A percentile compares a stretch with the other conserved stretches of the same genome.
These are phyloP conservation scores for Eurytoma adleriae DNA, from an alignment of 2,888 invertebrate genomes.

Conservation along the genomic window DNA sequence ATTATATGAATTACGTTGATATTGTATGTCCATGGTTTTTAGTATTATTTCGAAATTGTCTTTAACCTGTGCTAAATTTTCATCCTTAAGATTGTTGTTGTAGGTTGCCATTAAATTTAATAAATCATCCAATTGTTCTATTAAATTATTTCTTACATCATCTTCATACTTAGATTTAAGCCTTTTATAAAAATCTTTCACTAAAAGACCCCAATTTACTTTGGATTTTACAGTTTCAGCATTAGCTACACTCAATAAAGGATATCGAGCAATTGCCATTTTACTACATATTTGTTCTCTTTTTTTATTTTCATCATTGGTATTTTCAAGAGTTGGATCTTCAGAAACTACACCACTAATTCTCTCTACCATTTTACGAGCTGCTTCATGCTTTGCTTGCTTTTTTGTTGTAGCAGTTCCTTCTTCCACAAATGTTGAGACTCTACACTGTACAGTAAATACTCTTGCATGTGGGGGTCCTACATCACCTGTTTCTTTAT, in stretches of 20 bases:
- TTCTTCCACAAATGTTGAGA: conserved; percentile 78
- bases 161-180: conserved; percentile 59
- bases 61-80: conserved; percentile 38
- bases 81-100: conserved; percentile 1
- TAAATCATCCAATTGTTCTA: conserved; percentile 52
- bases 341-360: conserved; percentile 64
- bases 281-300: conserved; percentile 39
- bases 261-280: conserved; percentile 57
- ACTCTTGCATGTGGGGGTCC: conserved; percentile 83
- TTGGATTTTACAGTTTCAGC: conserved; percentile 57
- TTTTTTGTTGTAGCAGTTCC: conserved; percentile 82
- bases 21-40: conserved; percentile 56
- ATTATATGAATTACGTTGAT: background rate
- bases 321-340: conserved; percentile 15
- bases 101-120: background rate
- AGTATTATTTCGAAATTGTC: conserved; percentile 44
- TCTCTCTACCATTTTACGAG: conserved; percentile 74
- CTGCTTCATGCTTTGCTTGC: conserved; percentile 81
- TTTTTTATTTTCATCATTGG: conserved; percentile 36
- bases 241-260: conserved; percentile 42
- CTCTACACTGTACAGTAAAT: conserved; percentile 80
- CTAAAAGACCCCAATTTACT: conserved; percentile 68
- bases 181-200: conserved; percentile 66
- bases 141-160: conserved; percentile 57
- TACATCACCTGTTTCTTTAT: conserved; percentile 79